A percentile compares a stretch with the other conserved stretches of the same genome.
These are phyloP conservation scores for Pemphredon lugubris DNA, from an alignment of 2,888 invertebrate genomes.

Conservation along the genomic window DNA sequence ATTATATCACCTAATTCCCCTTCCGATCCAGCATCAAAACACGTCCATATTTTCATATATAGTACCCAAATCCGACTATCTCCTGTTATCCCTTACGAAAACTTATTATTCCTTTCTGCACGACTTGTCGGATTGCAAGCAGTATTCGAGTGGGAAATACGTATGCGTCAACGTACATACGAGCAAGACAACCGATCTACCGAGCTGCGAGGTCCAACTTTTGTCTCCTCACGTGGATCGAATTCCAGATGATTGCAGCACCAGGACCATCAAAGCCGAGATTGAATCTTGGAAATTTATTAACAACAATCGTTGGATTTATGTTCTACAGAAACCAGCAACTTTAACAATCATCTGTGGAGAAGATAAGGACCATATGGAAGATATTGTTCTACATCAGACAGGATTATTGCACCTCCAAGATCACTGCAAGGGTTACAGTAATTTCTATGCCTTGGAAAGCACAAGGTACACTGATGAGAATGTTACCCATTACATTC, in stretches of 20 bases:
- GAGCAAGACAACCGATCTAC: background rate
- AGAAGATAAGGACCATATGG: background rate
- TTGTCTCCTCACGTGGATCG: background rate
- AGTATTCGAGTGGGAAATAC: slow-evolving; percentile 12
- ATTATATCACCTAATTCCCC: too few species aligned
- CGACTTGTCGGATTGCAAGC: too few species aligned
- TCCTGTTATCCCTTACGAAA: background rate
- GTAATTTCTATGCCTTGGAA: background rate
- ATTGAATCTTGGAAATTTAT: slow-evolving; percentile 11
- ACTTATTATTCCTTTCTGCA: too few species aligned
- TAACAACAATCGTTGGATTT: slow-evolving; percentile 15
- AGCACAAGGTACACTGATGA: background rate
- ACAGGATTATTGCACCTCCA: slow-evolving; percentile 6
- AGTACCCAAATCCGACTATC: background rate
- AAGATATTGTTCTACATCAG: slow-evolving; percentile 12
- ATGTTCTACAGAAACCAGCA: slow-evolving; percentile 13
- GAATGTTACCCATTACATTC: background rate
- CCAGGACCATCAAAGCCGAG: background rate
- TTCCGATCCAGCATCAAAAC: slow-evolving; percentile 5
- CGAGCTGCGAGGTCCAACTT: slow-evolving; percentile 3
- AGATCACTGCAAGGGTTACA: slow-evolving; percentile 11
- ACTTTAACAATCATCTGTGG: slow-evolving; percentile 11
- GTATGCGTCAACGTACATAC: slow-evolving; percentile 1
- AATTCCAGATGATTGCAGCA: background rate
- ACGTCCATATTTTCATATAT: slow-evolving; percentile 7